Base-by-base conservation (phyloP, 2,797 vertebrate genomes). In the Okamejei kenojei region DNA sequence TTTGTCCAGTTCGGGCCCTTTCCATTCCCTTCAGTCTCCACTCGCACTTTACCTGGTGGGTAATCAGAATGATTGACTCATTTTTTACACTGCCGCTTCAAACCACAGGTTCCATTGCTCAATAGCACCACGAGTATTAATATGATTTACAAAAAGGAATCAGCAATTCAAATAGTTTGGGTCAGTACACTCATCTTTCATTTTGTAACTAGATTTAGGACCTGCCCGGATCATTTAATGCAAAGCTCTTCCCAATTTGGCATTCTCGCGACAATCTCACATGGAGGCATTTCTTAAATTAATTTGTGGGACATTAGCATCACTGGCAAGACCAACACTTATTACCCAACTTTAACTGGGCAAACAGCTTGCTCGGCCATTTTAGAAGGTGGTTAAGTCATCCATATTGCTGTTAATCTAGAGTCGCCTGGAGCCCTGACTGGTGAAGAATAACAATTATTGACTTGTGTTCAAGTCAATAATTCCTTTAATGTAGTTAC, bases 211-310 rank as follows among this genome's bases (percentile, higher is more conserved):
- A 29, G 82, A n/a, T 86, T n/a, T 86, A 29, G n/a, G n/a, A 15
- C 29, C 29, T 15, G 82, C 58, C 13, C 29, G 29, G 82, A 63
- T 21, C 11, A 19, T 23, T 80, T 54, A 82, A 58, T 58, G 10
- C 80, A 86, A 58, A 63, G 58, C 58, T 86, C 11, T 86, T 61
- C 82, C 32, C n/a, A 86, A 86, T 86, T n/a, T 86, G 82, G 82
- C 58, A 86, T 63, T 63, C 13, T 61, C 58, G 13, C n/a, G 45
- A 26, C 58, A 86, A 63, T 15, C 23, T 61, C 58, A 63, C 4
- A 29, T 13, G 63, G 58, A 32, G 26, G 17, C 21, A 23, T 7
- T 21, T 73, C 65, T 68, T 68, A 2, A 68, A 19, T 68, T 73
- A 0, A 19, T 73, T 73, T 73, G 19, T 73, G 19, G 71, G 71